Evolutionary conservation across 2,888 invertebrate genomes (phyloP).

Genomic region (Harpagoxenus sublaevis): DNA sequence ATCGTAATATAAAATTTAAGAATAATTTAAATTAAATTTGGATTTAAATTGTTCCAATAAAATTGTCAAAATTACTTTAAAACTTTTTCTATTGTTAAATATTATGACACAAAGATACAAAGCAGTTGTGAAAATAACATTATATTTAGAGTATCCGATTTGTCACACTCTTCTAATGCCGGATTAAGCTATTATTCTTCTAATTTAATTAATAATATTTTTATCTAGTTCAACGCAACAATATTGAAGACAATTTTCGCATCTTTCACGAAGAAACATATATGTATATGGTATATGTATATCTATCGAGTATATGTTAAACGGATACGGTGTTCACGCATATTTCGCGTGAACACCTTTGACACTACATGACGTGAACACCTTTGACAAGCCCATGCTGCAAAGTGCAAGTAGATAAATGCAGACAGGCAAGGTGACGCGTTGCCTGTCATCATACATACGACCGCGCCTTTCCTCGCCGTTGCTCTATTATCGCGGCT

Average conservation of each 20-base stretch:
- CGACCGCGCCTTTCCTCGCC: slow-evolving; percentile 54
- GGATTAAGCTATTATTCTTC: neutral
- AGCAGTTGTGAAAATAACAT: neutral
- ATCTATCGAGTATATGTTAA: neutral
- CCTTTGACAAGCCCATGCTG: slow-evolving; percentile 19
- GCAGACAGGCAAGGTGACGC: slow-evolving; percentile 28
- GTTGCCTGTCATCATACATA: slow-evolving; percentile 34
- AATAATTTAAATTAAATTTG: neutral
- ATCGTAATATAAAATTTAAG: neutral
- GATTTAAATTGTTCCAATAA: neutral
- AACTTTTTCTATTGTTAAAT: neutral
- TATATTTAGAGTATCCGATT: neutral
- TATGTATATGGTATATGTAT: neutral
- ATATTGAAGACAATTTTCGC: neutral
- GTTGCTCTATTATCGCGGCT: slow-evolving; percentile 35
- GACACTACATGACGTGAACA: slow-evolving; percentile 10
- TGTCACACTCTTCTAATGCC: neutral
- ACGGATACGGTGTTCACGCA: slow-evolving; percentile 1
- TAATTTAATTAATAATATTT: neutral
- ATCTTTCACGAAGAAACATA: neutral
- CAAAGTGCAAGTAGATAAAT: slow-evolving; percentile 22
- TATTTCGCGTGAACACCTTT: slow-evolving; percentile 28
- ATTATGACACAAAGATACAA: neutral
- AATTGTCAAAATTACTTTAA: neutral
- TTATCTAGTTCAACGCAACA: neutral